A percentile compares a stretch with the other conserved stretches of the same genome.
Evolutionary conservation across 30 jellyfish, hydroid and myxozoan genomes (phyloP).

Genomic region (Haliclystus octoradiatus): DNA sequence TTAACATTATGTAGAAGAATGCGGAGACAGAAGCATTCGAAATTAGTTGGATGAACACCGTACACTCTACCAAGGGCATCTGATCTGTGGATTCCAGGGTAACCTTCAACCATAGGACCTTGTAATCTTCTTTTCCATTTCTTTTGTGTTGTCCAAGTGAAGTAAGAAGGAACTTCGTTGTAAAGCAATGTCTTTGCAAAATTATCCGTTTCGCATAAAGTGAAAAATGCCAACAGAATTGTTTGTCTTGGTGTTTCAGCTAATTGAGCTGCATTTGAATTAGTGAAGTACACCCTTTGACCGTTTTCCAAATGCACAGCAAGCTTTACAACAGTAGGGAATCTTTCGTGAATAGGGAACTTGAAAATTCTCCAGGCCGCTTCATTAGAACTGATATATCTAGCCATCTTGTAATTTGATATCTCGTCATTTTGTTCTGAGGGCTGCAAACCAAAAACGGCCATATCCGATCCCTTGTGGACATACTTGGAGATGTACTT

Average conservation of each 20-base stretch:
- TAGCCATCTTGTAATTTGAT: background rate
- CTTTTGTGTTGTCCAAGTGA: constrained; percentile 1
- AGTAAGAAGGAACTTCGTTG: constrained; percentile 31
- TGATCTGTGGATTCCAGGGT: background rate
- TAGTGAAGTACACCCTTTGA: constrained; percentile 28
- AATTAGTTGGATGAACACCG: constrained; percentile 26
- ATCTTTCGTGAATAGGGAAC: constrained; percentile 10
- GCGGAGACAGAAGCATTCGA: constrained; percentile 39
- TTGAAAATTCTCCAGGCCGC: constrained; percentile 41
- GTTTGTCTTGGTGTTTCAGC: constrained; percentile 36
- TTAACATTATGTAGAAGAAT: constrained; percentile 6
- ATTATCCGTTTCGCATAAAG: constrained; percentile 15
- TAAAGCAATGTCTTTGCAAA: constrained; percentile 20
- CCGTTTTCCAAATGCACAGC: constrained; percentile 47
- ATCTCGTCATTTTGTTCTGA: background rate
- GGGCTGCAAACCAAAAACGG: constrained; percentile 1
- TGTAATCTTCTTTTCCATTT: constrained; percentile 13
- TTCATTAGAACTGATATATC: constrained; percentile 48
- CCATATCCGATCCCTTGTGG: constrained; percentile 17
- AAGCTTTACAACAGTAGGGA: constrained; percentile 32
- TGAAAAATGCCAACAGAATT: constrained; percentile 36
- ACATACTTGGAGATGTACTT: constrained; percentile 37
- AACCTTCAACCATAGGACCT: constrained; percentile 10
- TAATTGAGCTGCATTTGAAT: constrained; percentile 20
- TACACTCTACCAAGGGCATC: constrained; percentile 29